Base-by-base conservation (phyloP, 2,888 invertebrate genomes). In the Sipha maydis region DNA sequence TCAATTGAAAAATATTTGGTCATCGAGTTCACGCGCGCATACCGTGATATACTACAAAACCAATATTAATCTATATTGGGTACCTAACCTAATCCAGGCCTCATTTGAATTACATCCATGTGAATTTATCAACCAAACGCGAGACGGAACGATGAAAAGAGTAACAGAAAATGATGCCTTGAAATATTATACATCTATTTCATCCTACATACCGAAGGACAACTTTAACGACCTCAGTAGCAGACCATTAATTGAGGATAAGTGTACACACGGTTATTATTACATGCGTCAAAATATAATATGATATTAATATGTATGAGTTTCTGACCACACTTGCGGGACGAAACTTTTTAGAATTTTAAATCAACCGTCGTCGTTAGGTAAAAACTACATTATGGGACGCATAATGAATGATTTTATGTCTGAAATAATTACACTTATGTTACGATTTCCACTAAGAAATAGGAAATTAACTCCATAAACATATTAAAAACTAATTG, bases 261-360 rank as follows among this genome's bases (percentile, higher is more conserved):
- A 14, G 17, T 69, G 28, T 69, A 48, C 19, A 54, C 71, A 54
- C 69, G 69, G 48, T 69, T n/a, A 48, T 85, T 69, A 85, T 78
- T 78, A 67, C 56, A 21, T n/a, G 3, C 61, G 31, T 67, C 31
- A 48, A 41, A 41, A 31, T 48, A 76, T 67, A 61, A 61, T 61
- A 61, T 21, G 3, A 61, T 31, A 83, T 85, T 78, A 85, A 85
- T 78, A 85, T 85, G 77, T 78, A 85, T 85, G 78, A 85, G 67
- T 54, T 41, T 77, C 48, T 85, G 77, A 77, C 77, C 67, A 77
- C 85, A 77, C 19, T 85, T 69, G 54, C 78, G 48, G 85, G 77
- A 85, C 85, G 77, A 77, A 67, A 67, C 28, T 48, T 77, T 85
- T 78, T 34, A 69, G 34, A 54, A 78, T 78, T 85, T 54, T 34